phyloP scores from a whole-genome alignment of 2,888 invertebrate species.

The Callyntrura guangdongensis region DNA sequence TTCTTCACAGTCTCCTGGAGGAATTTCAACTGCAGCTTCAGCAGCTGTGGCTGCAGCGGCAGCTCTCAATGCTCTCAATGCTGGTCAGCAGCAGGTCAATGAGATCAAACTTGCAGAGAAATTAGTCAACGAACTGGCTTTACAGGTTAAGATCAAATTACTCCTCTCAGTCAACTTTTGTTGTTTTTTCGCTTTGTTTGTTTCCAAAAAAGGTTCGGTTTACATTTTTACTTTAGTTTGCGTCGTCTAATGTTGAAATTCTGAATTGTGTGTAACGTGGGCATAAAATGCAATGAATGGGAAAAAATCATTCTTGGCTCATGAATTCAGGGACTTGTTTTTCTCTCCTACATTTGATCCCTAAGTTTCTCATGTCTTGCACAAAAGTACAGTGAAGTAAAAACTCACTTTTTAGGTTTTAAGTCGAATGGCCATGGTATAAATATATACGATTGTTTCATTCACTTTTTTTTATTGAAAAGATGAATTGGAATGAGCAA shows the following conservation, averaged over 20 bases:
- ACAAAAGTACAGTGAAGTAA: neutral
- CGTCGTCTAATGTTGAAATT: neutral
- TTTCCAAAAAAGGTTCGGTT: constrained; percentile 50
- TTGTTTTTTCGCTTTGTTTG: constrained; percentile 48
- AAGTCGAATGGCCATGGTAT: neutral
- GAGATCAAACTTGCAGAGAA: constrained; percentile 85
- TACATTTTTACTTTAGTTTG: constrained; percentile 16
- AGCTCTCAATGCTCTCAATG: constrained; percentile 79
- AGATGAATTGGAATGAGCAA: neutral
- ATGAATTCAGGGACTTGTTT: neutral
- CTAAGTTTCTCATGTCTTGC: neutral
- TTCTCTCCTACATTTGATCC: neutral
- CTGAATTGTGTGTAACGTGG: neutral
- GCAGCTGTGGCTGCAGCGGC: constrained; percentile 78
- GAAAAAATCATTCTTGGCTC: neutral
- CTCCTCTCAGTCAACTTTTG: constrained; percentile 53
- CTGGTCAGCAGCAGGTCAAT: constrained; percentile 83
- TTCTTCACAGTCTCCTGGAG: constrained; percentile 68
- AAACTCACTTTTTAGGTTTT: neutral
- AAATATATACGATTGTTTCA: neutral
- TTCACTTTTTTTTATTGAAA: neutral
- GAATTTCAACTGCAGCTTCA: constrained; percentile 73
- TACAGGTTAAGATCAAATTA: constrained; percentile 83
- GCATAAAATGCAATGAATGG: neutral
- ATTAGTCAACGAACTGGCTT: constrained; percentile 85